A percentile compares a stretch with the other conserved stretches of the same genome.
Conservation (phyloP, 2,113 vertebrate genomes). For the Vidua chalybeata region DNA sequence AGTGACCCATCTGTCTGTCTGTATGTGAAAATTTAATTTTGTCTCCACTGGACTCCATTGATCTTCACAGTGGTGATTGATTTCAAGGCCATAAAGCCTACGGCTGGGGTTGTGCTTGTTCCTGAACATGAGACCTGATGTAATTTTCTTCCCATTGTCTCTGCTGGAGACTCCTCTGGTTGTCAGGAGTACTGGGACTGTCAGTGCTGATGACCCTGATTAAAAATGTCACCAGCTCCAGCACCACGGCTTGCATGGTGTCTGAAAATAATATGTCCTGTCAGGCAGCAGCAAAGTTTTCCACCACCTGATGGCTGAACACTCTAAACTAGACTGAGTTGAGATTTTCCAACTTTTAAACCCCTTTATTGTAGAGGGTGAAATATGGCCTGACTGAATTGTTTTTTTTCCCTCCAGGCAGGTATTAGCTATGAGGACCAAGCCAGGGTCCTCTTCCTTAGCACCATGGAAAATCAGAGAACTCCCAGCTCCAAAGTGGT, state of each 20-base stretch:
- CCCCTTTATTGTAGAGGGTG: background rate
- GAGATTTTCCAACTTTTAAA: background rate
- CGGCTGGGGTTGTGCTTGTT: background rate
- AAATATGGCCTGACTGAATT: background rate
- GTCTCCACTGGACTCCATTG: background rate
- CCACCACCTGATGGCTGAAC: background rate
- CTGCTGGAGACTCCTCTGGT: background rate
- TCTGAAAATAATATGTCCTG: background rate
- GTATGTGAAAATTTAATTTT: background rate
- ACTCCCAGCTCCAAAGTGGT: background rate
- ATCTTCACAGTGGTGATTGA: background rate
- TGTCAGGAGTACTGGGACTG: constrained; percentile 21
- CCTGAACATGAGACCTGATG: background rate
- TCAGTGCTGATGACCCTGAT: constrained; percentile 53
- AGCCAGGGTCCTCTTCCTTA: background rate
- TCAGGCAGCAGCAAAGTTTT: constrained; percentile 3
- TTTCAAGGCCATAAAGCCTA: constrained; percentile 29
- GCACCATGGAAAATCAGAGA: background rate
- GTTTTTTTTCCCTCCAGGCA: background rate
- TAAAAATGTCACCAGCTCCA: constrained; percentile 39
- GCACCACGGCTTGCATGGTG: background rate
- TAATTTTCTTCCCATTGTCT: background rate
- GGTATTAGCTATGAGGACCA: background rate
- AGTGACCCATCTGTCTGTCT: constrained; percentile 8
- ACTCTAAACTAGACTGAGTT: background rate